Conservation (phyloP, 2,888 invertebrate genomes). For the Teleogryllus oceanicus region DNA sequence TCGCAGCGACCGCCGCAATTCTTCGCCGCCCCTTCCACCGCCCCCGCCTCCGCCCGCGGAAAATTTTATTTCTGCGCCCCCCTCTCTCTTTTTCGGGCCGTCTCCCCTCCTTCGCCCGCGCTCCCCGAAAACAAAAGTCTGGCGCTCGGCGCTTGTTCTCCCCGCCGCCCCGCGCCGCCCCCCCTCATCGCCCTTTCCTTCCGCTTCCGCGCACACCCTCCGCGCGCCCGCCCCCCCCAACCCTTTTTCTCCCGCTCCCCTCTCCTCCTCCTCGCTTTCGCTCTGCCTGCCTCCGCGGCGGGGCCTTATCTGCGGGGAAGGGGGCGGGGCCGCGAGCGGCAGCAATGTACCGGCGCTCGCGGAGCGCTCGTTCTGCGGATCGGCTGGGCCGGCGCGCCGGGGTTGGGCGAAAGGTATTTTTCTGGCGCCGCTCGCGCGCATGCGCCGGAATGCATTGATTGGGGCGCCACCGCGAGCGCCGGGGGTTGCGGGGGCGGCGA, state of each 20-base stretch:
- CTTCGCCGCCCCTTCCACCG: not conserved
- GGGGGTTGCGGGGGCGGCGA: not conserved
- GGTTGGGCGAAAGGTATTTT: slow-evolving; percentile 18
- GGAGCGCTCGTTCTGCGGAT: not conserved
- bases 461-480: not conserved
- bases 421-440: slow-evolving; percentile 5
- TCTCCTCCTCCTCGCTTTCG: not conserved
- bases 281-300: not conserved
- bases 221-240: not conserved
- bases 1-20: not conserved
- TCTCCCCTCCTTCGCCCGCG: not conserved
- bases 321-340: too few relatives aligned
- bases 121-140: slow-evolving; percentile 1
- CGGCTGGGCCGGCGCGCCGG: not conserved
- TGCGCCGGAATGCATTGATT: not conserved
- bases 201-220: slow-evolving; percentile 18
- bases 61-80: not conserved
- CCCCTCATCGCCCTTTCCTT: not conserved
- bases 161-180: not conserved
- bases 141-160: not conserved
- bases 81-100: not conserved
- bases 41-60: not conserved
- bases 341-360: too few relatives aligned
- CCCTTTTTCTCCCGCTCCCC: too few relatives aligned
- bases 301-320: too few relatives aligned